These are phyloP conservation scores for Pituophis catenifer DNA, from an alignment of 2,113 vertebrate species.

Conservation along the genomic window DNA sequence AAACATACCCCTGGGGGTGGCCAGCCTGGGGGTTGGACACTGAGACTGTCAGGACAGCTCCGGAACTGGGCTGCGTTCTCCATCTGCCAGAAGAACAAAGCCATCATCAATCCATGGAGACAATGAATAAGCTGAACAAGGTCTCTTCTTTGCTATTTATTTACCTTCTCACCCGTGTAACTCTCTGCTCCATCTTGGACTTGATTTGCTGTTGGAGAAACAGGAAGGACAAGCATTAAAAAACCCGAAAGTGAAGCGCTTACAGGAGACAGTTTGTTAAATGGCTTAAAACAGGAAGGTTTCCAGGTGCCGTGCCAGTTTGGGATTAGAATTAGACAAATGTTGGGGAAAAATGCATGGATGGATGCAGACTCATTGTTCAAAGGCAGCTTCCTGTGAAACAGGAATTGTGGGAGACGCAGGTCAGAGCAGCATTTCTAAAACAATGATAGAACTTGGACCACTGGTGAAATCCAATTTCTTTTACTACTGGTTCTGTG, in stretches of 20 bases:
- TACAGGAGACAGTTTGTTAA: neutral
- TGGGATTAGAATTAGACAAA: neutral
- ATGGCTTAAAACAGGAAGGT: no score
- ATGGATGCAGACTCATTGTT: neutral
- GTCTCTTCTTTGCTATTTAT: neutral
- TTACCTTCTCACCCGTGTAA: constrained; percentile 57
- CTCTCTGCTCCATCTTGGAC: constrained; percentile 33
- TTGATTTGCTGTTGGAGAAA: constrained; percentile 48
- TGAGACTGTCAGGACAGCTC: constrained; percentile 69
- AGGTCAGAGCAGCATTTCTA: neutral
- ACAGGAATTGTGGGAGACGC: neutral
- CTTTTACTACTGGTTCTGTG: no score
- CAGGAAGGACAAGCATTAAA: neutral
- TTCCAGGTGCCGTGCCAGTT: neutral
- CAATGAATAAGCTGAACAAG: neutral
- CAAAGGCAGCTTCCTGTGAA: neutral
- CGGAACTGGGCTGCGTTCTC: constrained; percentile 58
- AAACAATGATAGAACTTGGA: neutral
- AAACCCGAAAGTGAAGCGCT: neutral
- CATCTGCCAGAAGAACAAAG: constrained; percentile 60
- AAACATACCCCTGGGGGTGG: constrained; percentile 41
- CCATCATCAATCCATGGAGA: neutral
- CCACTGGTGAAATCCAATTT: neutral
- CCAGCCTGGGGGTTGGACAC: constrained; percentile 65
- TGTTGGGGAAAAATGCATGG: neutral